Percentiles rank a stretch among this genome's conserved stretches.
phyloP scores from a whole-genome alignment of 2,113 vertebrate genomes.

The Gracilinanus agilis region DNA sequence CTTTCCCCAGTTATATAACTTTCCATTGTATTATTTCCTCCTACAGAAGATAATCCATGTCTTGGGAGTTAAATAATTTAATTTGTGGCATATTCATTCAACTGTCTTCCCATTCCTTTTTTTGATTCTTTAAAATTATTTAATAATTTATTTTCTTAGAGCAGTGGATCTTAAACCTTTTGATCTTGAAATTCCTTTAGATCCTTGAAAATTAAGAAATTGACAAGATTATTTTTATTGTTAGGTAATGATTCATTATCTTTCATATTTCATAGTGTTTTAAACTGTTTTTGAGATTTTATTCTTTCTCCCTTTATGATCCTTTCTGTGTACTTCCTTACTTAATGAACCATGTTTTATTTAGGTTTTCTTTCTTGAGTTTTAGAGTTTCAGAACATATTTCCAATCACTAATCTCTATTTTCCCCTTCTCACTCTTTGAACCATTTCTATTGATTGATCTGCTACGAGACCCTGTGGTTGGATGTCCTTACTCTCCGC shows the following conservation, averaged over 20 bases:
- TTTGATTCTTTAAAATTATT: neutral
- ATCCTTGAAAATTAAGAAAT: neutral
- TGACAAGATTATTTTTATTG: neutral
- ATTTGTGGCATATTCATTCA: neutral
- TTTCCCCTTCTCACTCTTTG: neutral
- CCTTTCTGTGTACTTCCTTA: neutral
- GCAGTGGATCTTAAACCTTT: neutral
- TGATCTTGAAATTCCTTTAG: neutral
- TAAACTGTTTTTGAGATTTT: neutral
- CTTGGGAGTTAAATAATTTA: neutral
- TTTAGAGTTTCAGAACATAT: neutral
- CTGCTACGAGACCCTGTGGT: neutral
- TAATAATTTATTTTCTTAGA: neutral
- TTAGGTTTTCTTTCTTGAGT: neutral
- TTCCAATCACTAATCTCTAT: neutral
- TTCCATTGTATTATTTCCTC: neutral
- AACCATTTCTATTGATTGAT: neutral
- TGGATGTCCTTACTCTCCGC: neutral
- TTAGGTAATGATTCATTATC: neutral
- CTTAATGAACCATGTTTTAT: neutral
- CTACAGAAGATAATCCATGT: neutral
- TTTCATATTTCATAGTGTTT: neutral
- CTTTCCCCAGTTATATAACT: neutral
- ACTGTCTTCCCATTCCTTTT: neutral
- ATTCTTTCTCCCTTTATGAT: neutral